phyloP scores from a whole-genome alignment of 2,797 vertebrate species.

The Danio jaintianensis region DNA sequence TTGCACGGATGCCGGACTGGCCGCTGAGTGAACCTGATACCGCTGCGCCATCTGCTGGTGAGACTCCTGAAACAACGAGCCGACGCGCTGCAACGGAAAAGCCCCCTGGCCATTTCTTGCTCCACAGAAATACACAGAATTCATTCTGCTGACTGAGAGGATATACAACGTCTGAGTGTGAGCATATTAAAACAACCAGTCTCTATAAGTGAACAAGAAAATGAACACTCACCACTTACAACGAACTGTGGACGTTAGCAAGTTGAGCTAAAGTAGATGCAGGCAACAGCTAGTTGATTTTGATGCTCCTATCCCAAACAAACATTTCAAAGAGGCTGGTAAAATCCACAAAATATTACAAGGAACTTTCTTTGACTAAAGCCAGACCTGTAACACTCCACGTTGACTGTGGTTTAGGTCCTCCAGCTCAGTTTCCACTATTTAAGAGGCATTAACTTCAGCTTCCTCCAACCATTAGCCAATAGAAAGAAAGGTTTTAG shows the following conservation, averaged over 20 bases:
- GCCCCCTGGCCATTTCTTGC: conserved; percentile 39
- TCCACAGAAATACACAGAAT: conserved; percentile 71
- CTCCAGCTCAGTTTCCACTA: conserved; percentile 76
- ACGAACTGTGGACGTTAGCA: background rate
- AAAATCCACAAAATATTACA: background rate
- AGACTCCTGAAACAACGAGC: conserved; percentile 71
- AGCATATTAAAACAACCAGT: conserved; percentile 1
- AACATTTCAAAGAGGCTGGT: background rate
- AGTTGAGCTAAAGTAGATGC: background rate
- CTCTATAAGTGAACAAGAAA: background rate
- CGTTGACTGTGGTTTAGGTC: conserved; percentile 64
- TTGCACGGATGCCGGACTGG: conserved; percentile 60
- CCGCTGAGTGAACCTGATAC: conserved; percentile 67
- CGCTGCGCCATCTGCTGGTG: conserved; percentile 78
- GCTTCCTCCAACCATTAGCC: conserved; percentile 82
- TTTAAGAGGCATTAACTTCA: conserved; percentile 84
- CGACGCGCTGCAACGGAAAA: conserved; percentile 67
- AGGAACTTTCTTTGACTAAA: background rate
- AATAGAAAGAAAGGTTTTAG: conserved; percentile 85
- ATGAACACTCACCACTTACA: conserved; percentile 16
- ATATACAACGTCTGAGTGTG: background rate
- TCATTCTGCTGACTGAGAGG: conserved; percentile 52
- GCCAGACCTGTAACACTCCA: conserved; percentile 3
- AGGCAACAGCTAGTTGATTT: no score
- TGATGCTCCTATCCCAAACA: background rate